Percentiles rank a stretch among this genome's conserved stretches.
Evolutionary conservation across 1,140 invertebrate genomes (phyloP).

Genomic region (Lethrus apterus): DNA sequence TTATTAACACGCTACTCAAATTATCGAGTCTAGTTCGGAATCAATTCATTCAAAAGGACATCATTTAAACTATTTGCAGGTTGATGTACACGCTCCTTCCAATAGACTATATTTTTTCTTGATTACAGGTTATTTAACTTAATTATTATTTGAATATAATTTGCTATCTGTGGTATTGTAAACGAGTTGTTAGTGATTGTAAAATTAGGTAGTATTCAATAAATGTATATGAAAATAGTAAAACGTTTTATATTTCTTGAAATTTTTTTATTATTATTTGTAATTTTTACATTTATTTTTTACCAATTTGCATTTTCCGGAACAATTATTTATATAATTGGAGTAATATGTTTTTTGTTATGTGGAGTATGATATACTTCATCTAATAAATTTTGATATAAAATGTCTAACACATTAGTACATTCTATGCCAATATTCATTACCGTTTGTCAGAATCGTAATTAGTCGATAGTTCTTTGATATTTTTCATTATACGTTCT

Average conservation of each 20-base stretch:
- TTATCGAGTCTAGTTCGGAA: background rate
- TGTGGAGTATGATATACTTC: no score
- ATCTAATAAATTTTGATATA: no score
- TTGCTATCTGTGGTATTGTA: background rate
- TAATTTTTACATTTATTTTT: constrained; percentile 5
- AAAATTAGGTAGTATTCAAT: constrained; percentile 4
- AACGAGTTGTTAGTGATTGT: background rate
- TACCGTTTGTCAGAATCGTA: no score
- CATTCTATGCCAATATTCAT: no score
- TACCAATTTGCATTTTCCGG: no score
- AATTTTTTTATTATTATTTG: no score
- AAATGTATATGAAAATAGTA: constrained; percentile 8
- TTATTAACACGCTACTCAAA: background rate
- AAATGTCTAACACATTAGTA: no score
- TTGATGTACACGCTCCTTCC: background rate
- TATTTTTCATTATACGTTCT: no score
- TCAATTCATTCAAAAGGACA: background rate
- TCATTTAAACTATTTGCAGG: background rate
- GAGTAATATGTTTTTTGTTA: no score
- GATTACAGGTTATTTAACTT: constrained; percentile 6
- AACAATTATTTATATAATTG: no score
- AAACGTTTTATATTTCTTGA: constrained; percentile 12
- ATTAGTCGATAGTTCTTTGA: no score
- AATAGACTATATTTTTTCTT: constrained; percentile 5
- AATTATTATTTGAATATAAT: constrained; percentile 9